Base-by-base conservation (phyloP, 2,113 vertebrate species). In the Macrotus californicus region DNA sequence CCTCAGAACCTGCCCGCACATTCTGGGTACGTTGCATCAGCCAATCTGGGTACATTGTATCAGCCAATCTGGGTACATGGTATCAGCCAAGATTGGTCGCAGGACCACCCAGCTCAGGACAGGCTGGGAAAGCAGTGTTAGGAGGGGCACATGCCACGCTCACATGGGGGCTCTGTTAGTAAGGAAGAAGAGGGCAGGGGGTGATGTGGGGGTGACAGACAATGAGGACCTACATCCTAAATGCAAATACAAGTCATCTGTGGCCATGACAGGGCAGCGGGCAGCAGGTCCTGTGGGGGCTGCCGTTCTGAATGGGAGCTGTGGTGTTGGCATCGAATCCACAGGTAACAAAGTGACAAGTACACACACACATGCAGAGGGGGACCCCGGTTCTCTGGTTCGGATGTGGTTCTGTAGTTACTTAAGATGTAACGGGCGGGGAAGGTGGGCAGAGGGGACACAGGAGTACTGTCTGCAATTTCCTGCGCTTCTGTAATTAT, bases 311-410 rank as follows among this genome's bases (percentile, higher is more conserved):
- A 24, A 12, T 5, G 4, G 12, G 59, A 61, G 59, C 59, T 31
- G 29, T 2, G 5, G 61, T 31, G 29, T 31, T 29, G 14, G 29
- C 61, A 15, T 14, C 61, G 0, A 5, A 31, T 31, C 12, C 29
- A 31, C 61, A 14, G 2, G 34, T 6, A 80, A 13, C 22, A 22
- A 22, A 31, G 7, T 5, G 9, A 31, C 79, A 41, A 5, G 5
- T 0, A 2, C 4, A 0, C 16, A 1, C 41, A 7, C 26, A 1
- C 26, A 1, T 9, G 56, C 21, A 3, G 56, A 0, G 56, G 56
- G 52, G 56, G 56, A 11, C 41, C 22, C 14, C 12, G 0, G 10
- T 11, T 22, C 12, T 41, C 66, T 50, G 54, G 18, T 64, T 82
- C 15, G 11, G 19, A 48, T 36, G 24, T 19, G 50, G 50, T 36